Evolutionary conservation across 2,113 vertebrate species (phyloP).

Genomic region (Cyphomyrus discorhynchus): DNA sequence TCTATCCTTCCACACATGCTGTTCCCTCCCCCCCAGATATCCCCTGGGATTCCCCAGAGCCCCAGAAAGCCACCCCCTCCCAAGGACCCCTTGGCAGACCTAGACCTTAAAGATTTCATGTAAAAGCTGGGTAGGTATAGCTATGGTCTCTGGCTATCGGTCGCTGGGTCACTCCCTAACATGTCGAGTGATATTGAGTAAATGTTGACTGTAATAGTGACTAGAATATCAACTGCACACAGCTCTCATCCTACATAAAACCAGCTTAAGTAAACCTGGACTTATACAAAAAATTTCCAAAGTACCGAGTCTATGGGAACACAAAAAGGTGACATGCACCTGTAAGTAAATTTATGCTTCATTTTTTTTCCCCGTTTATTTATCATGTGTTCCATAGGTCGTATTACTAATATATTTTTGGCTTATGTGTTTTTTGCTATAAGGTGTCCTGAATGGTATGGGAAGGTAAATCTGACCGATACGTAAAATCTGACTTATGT

Average conservation of each 20-base stretch:
- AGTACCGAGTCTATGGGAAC: neutral
- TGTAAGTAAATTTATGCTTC: neutral
- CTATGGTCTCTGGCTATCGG: neutral
- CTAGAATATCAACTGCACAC: neutral
- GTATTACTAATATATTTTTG: neutral
- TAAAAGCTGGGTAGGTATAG: conserved; percentile 58
- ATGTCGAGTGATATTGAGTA: neutral
- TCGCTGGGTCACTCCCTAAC: neutral
- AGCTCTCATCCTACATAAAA: neutral
- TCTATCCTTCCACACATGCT: neutral
- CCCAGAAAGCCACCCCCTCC: conserved; percentile 89
- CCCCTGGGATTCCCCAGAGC: conserved; percentile 74
- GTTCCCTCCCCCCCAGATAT: conserved; percentile 49
- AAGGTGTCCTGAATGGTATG: neutral
- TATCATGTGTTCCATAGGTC: neutral
- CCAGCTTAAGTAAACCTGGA: neutral
- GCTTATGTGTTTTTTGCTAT: neutral
- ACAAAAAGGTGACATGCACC: neutral
- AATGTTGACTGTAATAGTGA: neutral
- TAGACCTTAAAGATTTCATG: conserved; percentile 99
- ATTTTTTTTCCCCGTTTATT: neutral
- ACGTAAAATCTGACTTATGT: neutral
- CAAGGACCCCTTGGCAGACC: conserved; percentile 98
- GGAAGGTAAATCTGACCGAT: neutral
- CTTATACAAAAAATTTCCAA: neutral